Base-by-base conservation (phyloP, 2,113 vertebrate species). In the Phylloscopus whistleri region DNA sequence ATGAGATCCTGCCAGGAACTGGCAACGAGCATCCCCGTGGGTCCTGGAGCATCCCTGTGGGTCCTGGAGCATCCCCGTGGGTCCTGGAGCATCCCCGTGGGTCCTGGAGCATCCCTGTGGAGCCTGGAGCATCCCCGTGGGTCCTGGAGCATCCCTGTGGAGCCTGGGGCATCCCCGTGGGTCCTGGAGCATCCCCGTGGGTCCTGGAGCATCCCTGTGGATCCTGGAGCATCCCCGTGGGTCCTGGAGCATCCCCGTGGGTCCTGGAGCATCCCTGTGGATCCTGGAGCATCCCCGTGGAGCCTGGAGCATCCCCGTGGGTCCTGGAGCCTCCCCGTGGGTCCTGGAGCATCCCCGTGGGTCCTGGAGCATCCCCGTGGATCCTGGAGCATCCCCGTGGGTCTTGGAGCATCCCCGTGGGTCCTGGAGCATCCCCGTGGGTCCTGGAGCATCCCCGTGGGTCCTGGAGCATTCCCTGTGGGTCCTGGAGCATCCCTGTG, bases 1-100 rank as follows among this genome's bases (percentile, higher is more conserved):
- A 4, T 0, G 0, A 31, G 52, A 13, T 44, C 24, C 46, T 64
- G 30, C 7, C 68, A 68, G 48, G 33, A 20, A 31, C 2, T 43
- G 75, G 51, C 60, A 43, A 21, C 22, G 30, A 90, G 48, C 46
- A 56, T n/a, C 55, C 31, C 55, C n/a, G 8, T 14, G 17, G 31
- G 48, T 3, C 43, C 52, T 55, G 48, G 44, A 90, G 33, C 62
- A 14, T 51, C 44, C 44, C 17, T 27, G 4, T 58, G 26, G 33
- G 35, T 6, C 41, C 53, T 28, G 0, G 22, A 89, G 37, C 46
- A 44, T 27, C 30, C 30, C 22, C 8, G 7, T 17, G 8, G 41
- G 59, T 4, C 37, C 30, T 18, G 21, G 26, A 90, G 52, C 55
- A 41, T 18, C 35, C 28, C 14, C 9, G 7, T 15, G 13, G 31